Base-by-base conservation (phyloP, 1,140 invertebrate species). In the Polyergus mexicanus region DNA sequence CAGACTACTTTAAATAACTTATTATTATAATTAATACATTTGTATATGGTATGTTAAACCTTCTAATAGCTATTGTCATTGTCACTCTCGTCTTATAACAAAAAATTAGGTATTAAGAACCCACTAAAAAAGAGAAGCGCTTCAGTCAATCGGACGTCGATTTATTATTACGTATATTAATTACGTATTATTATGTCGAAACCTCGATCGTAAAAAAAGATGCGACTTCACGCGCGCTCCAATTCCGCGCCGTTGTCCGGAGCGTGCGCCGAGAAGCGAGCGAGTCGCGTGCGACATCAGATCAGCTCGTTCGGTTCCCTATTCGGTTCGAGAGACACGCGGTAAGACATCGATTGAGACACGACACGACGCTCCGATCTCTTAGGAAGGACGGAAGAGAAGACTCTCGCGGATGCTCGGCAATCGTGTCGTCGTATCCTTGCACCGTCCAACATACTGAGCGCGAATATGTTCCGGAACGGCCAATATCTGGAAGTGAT, bases 401-500 rank as follows among this genome's bases (percentile, higher is more conserved):
- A 74, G 19, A 32, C 3, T 7, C 32, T 19, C 22, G 38, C 56
- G 68, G 28, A 54, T 47, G 44, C 3, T 16, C 16, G 44, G 22
- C 13, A 51, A 2, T 41, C 56, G 74, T 13, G 47, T 38, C 38
- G 38, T 5, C 44, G 66, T 41, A 6, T 19, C 47, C 11, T 11
- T 8, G 19, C 44, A 28, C 68, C 41, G 32, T 1, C 6, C 28
- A 19, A 19, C 32, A 32, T 35, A 51, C 16, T 7, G 68, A 32
- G 38, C 47, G 41, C 51, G 65, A 86, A 56, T 19, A 92, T 92
- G 92, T 92, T 92, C 68, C 90, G 91, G 16, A 86, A 92, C 47
- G 92, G 92, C 38, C 91, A 92, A n/a, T 92, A 92, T 77, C 60
- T 92, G 71, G 92, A 92, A 86, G 88, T 92, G 28, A 92, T 92